These are phyloP conservation scores for Bombus pyrosoma DNA, from an alignment of 1,140 invertebrate genomes.

Conservation along the genomic window DNA sequence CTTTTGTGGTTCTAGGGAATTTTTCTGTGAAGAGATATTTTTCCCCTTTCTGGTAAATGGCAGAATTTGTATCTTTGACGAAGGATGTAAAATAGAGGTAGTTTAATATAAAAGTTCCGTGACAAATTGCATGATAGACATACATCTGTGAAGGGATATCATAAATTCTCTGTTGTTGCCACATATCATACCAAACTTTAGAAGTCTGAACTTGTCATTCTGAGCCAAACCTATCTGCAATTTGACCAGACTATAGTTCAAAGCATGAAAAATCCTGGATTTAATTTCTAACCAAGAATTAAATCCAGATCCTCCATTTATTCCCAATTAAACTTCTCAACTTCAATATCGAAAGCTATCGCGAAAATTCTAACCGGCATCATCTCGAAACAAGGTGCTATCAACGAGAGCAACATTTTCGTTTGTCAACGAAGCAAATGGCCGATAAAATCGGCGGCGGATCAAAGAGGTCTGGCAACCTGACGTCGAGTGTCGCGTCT, in stretches of 20 bases:
- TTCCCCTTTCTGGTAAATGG: too few species aligned
- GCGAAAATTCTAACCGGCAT: neutral
- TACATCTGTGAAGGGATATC: too few species aligned
- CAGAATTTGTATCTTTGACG: neutral
- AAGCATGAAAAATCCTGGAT: too few species aligned
- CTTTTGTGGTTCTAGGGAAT: neutral
- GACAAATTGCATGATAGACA: too few species aligned
- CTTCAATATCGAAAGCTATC: neutral
- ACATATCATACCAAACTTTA: too few species aligned
- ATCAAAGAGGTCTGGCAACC: slow-evolving; percentile 13
- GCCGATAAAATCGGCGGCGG: neutral
- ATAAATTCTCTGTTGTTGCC: too few species aligned
- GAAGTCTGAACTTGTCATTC: too few species aligned
- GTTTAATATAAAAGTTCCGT: neutral
- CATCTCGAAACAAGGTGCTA: neutral
- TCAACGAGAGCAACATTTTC: neutral
- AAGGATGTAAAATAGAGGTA: neutral
- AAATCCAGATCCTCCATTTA: neutral
- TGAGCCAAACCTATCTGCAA: too few species aligned
- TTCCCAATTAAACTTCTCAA: neutral
- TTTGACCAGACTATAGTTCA: too few species aligned
- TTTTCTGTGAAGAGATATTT: neutral
- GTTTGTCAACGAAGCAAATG: neutral
- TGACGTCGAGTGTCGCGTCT: neutral
- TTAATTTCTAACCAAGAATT: too few species aligned